These are phyloP conservation scores for Aplochiton taeniatus DNA, from an alignment of 2,797 vertebrate genomes.

Conservation along the genomic window DNA sequence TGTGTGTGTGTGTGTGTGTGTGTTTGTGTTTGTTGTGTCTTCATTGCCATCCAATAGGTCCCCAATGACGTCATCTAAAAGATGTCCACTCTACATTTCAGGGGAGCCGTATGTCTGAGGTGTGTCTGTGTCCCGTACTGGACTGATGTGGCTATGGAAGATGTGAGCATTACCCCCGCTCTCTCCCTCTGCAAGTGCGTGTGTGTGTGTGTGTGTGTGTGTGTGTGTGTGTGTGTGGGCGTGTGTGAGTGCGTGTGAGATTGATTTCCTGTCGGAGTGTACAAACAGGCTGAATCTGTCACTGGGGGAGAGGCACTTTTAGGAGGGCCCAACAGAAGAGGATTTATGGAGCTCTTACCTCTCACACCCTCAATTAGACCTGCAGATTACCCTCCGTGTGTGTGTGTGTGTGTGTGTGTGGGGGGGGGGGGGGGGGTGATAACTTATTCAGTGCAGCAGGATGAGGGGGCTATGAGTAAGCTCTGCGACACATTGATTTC, in stretches of 20 bases:
- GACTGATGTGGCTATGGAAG: too few relatives aligned
- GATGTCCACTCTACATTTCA: too few relatives aligned
- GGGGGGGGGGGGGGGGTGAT: constrained; percentile 19
- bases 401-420: constrained; percentile 6
- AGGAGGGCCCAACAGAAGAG: constrained; percentile 53
- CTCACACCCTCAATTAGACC: constrained; percentile 74
- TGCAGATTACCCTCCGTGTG: constrained; percentile 25
- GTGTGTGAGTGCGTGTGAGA: constrained; percentile 52
- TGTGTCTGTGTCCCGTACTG: too few relatives aligned
- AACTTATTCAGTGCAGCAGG: constrained; percentile 32
- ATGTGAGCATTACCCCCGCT: too few relatives aligned
- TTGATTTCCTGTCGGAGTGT: constrained; percentile 78
- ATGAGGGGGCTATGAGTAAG: constrained; percentile 62
- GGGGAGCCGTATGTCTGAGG: too few relatives aligned
- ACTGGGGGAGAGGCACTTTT: constrained; percentile 66
- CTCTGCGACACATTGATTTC: constrained; percentile 67
- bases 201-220: not conserved
- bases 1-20: constrained; percentile 12
- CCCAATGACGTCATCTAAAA: too few relatives aligned
- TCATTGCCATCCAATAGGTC: too few relatives aligned
- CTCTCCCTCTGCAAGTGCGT: too few relatives aligned
- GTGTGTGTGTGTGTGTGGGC: constrained; percentile 11
- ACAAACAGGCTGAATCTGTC: constrained; percentile 76
- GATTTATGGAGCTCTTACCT: constrained; percentile 65
- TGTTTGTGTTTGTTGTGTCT: not conserved